Conservation (phyloP, 2,888 invertebrate species). For the Amblyjoppa fuscipennis region DNA sequence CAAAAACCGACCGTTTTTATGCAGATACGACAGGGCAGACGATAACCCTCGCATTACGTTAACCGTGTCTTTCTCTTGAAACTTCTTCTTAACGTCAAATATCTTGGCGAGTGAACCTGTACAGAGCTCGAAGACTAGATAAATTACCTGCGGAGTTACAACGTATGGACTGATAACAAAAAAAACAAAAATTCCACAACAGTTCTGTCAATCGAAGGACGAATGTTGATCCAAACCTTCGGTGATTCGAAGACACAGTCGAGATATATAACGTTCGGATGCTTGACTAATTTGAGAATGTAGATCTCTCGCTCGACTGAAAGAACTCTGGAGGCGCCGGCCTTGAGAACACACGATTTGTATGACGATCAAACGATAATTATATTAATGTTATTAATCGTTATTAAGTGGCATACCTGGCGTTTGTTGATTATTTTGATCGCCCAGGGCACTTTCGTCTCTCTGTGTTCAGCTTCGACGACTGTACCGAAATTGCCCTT, state of each 20-base stretch:
- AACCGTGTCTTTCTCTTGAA: conserved; percentile 81
- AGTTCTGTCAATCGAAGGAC: background rate
- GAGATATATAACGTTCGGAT: conserved; percentile 87
- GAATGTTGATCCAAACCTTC: conserved; percentile 73
- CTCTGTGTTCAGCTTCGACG: conserved; percentile 81
- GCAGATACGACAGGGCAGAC: conserved; percentile 84
- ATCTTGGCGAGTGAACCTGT: conserved; percentile 85
- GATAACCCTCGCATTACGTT: conserved; percentile 82
- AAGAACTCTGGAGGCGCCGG: conserved; percentile 78
- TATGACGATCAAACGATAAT: background rate
- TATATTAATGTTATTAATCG: conserved; percentile 4
- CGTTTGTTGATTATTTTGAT: conserved; percentile 85
- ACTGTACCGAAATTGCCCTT: conserved; percentile 85
- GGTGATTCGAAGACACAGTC: conserved; percentile 87
- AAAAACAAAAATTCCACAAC: background rate
- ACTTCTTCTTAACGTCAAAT: conserved; percentile 80
- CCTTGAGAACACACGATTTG: conserved; percentile 55
- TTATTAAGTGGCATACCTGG: conserved; percentile 72
- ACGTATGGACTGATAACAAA: background rate
- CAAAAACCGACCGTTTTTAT: conserved; percentile 83
- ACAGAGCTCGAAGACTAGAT: conserved; percentile 87
- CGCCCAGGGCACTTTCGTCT: conserved; percentile 82
- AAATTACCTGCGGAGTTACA: conserved; percentile 83
- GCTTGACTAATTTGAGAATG: conserved; percentile 87
- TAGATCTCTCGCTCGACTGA: conserved; percentile 86